Evolutionary conservation across 2,888 invertebrate species (phyloP).

Genomic region (Zaprionus bogoriensis): DNA sequence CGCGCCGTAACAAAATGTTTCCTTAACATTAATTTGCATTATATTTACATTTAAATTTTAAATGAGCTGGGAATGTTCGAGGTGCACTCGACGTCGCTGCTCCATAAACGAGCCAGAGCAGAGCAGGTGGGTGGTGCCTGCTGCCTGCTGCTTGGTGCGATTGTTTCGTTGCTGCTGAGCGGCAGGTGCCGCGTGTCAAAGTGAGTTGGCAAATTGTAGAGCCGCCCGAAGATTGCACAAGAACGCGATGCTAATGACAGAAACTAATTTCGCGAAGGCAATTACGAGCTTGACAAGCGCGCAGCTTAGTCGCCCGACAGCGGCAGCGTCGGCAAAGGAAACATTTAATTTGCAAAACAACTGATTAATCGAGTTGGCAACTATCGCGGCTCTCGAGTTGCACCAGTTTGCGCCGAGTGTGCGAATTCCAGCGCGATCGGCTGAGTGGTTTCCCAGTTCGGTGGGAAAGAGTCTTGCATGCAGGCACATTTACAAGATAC

Average conservation of each 20-base stretch:
- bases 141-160: too few species aligned
- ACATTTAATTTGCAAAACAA: background rate
- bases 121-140: background rate
- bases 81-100: constrained; percentile 34
- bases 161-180: background rate
- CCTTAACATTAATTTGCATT: constrained; percentile 72
- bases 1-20: constrained; percentile 55
- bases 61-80: constrained; percentile 43
- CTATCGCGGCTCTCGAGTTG: too few species aligned
- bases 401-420: too few species aligned
- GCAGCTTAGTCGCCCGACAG: background rate
- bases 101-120: constrained; percentile 11
- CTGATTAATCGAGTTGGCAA: background rate
- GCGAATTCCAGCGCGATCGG: background rate
- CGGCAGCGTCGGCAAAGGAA: too few species aligned
- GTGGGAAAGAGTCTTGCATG: too few species aligned
- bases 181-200: background rate
- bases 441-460: background rate
- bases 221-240: background rate
- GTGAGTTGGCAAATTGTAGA: constrained; percentile 26
- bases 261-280: constrained; percentile 16
- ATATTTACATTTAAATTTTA: constrained; percentile 68
- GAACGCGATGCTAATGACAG: constrained; percentile 3
- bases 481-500: background rate
- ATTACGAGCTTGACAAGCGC: constrained; percentile 12